Base-by-base conservation (phyloP, 1,140 invertebrate species). In the Bradynema listronoti region DNA sequence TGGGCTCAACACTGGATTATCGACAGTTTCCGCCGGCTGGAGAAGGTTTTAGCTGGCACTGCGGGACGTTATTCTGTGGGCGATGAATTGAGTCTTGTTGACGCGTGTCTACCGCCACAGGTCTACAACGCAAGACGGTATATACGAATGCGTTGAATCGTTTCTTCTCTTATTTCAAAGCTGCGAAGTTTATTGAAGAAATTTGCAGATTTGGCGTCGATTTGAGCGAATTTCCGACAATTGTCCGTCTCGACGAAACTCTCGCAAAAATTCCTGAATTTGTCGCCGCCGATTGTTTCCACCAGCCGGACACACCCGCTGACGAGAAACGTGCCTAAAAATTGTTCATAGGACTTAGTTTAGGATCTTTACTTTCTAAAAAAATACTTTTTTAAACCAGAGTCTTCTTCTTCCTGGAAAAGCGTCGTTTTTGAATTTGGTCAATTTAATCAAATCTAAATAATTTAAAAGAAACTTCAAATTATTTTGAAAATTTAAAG, bases 1-100 rank as follows among this genome's bases (percentile, higher is more conserved):
- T 96, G 91, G 91, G 89, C 87, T 1, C 86, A 89, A 68, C 87
- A 91, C 78, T 94, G 87, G 86, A 93, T 97, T 58, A 86, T 84
- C 34, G 83, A 86, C 66, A 90, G 91, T 34, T 89, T 97, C 74
- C 83, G 80, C 69, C 85, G 88, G 36, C 84, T 95, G 2, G 93
- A 97, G 81, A 87, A 88, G 78, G 79, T 91, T 7, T 78, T 97
- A 6, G 85, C 85, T 5, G 82, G 86, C 11, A 87, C 85, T 54
- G 86, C 88, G 46, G 92, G 91, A 14, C 90, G 91, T 78, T 97
- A 91, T 75, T 91, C 89, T 78, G 50, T 94, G 1, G 92, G 91
- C 1, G 89, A 97, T 80, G 85, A 88, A 66, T 85, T 96, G 32
- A 90, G 91, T 0, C 80, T 96, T 72, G 91, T 92, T 27, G 93